phyloP scores from a whole-genome alignment of 2,888 invertebrate genomes.

The Cristatella mucedo region DNA sequence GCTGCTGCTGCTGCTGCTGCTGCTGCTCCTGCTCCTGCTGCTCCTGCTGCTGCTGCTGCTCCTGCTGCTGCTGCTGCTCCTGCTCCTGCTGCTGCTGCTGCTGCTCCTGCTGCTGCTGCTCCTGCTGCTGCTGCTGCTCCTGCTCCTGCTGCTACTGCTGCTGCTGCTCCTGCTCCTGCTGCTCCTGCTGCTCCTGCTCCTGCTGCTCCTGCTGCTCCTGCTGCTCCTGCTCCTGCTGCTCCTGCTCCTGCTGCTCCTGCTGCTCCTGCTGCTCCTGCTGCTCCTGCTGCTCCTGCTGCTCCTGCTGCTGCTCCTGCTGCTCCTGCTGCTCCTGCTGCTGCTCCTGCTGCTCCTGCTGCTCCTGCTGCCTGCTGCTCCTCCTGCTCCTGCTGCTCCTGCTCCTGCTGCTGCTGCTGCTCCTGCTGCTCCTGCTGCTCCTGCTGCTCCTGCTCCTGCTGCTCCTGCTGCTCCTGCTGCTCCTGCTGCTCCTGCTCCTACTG shows the following conservation, averaged over 20 bases:
- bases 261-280: conserved; percentile 7
- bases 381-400: too few species aligned
- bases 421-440: conserved; percentile 7
- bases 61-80: conserved; percentile 6
- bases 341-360: conserved; percentile 5
- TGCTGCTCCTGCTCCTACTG: too few species aligned
- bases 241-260: conserved; percentile 5
- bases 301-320: conserved; percentile 7
- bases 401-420: too few species aligned
- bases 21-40: conserved; percentile 6
- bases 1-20: conserved; percentile 8
- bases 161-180: conserved; percentile 6
- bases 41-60: conserved; percentile 6
- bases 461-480: conserved; percentile 5
- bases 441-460: conserved; percentile 6
- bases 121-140: conserved; percentile 7
- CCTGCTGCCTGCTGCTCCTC: conserved; percentile 2
- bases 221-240: conserved; percentile 7
- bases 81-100: conserved; percentile 7
- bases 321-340: conserved; percentile 6
- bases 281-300: conserved; percentile 5
- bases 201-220: conserved; percentile 6
- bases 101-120: conserved; percentile 8
- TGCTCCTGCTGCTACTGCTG: conserved; percentile 7
- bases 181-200: conserved; percentile 5